Base-by-base conservation (phyloP, 2,888 invertebrate genomes). In the Drymonia ruficornis region DNA sequence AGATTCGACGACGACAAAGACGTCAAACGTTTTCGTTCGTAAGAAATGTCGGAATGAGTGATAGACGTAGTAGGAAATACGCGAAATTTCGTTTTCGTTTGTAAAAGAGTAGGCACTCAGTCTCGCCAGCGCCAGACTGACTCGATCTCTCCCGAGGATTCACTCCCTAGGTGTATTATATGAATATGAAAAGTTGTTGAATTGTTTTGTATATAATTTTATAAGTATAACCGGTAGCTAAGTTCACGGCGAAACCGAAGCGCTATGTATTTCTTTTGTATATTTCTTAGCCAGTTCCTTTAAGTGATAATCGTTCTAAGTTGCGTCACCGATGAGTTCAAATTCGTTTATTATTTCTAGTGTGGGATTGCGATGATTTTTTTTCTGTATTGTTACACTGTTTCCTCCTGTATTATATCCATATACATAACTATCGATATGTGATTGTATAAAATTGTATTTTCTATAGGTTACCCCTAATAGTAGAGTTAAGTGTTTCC, bases 181-280 rank as follows among this genome's bases (percentile, higher is more conserved):
- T 43, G 12, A 73, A 64, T 59, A 63, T 64, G 63, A 67, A 61
- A 69, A 65, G 70, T 87, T 88, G 87, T 89, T 89, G 70, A 83
- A 76, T 86, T 87, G 86, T 88, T 88, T 87, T 91, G 87, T 90
- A 89, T 83, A 89, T 89, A 90, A 79, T 81, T 84, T 84, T 79
- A 70, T 79, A 76, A 64, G 61, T 60, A 53, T 49, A 60, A 60
- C 63, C 59, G 73, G 66, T 72, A 74, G 70, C 67, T 78, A 72
- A 76, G 68, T 77, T 79, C 70, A 68, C 69, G 67, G 73, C 71
- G 57, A 62, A 65, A 70, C 65, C 59, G 50, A 53, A 49, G 53
- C 50, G 53, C 13, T 31, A 53, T 57, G 58, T 49, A 42, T 57
- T 54, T 57, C 72, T 63, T 68, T 74, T 55, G 72, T 81, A 83